Conservation (phyloP, 2,888 invertebrate species). For the Euproctis similis region DNA sequence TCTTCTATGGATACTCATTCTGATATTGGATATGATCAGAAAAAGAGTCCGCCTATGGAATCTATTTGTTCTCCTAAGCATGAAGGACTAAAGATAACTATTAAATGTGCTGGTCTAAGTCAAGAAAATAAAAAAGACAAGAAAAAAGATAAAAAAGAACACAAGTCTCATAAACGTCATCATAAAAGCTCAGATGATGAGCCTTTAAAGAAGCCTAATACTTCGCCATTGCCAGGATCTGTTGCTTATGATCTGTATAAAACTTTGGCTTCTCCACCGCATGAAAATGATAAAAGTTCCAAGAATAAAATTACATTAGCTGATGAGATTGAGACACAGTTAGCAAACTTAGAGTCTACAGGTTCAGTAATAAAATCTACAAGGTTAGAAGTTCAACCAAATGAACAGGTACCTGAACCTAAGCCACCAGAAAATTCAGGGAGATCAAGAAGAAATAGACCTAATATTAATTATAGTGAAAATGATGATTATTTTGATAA, state of each 20-base stretch:
- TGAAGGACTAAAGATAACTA: conserved; percentile 71
- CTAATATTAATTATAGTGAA: conserved; percentile 74
- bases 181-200: conserved; percentile 62
- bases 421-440: conserved; percentile 60
- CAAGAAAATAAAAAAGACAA: conserved; percentile 62
- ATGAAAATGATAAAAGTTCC: conserved; percentile 41
- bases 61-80: conserved; percentile 68
- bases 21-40: conserved; percentile 57
- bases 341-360: conserved; percentile 52
- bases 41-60: conserved; percentile 61
- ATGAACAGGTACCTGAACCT: conserved; percentile 57
- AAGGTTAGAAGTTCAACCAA: conserved; percentile 44
- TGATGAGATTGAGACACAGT: conserved; percentile 57
- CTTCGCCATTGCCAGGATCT: conserved; percentile 70
- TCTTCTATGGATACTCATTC: conserved; percentile 66
- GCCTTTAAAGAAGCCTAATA: conserved; percentile 40
- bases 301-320: conserved; percentile 31
- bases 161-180: conserved; percentile 68
- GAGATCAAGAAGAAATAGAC: conserved; percentile 63
- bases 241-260: conserved; percentile 70
- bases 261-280: conserved; percentile 66
- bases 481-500: conserved; percentile 73
- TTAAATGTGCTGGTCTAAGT: conserved; percentile 59
- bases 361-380: conserved; percentile 40
- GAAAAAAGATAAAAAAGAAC: conserved; percentile 71